Percentiles rank a stretch among this genome's conserved stretches.
phyloP scores from a whole-genome alignment of 2,888 invertebrate species.

The Galerucella calmariensis region DNA sequence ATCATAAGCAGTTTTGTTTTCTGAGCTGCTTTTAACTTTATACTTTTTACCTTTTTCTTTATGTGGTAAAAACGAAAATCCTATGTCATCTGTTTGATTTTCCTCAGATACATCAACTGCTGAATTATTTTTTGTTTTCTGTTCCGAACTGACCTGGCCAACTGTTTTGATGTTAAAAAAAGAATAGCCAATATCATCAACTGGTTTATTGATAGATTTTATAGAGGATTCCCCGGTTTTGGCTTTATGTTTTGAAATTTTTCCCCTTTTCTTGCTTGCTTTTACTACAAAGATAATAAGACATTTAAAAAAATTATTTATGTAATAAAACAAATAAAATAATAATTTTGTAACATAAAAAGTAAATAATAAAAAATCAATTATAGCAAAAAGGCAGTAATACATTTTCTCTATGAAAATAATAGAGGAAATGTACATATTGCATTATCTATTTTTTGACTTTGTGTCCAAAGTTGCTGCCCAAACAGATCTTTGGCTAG shows the following conservation, averaged over 20 bases:
- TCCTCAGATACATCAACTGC: conserved; percentile 35
- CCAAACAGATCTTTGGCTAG: neutral
- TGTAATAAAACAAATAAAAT: neutral
- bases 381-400: too few relatives aligned
- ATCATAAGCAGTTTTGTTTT: conserved; percentile 40
- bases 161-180: conserved; percentile 36
- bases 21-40: conserved; percentile 36
- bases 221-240: conserved; percentile 12
- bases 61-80: conserved; percentile 51
- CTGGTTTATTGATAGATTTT: conserved; percentile 15
- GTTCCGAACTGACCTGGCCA: conserved; percentile 13
- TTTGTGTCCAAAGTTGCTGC: neutral
- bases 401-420: too few relatives aligned
- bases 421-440: too few relatives aligned
- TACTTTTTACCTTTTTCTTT: conserved; percentile 48
- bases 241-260: conserved; percentile 28
- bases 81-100: conserved; percentile 35
- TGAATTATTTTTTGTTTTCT: conserved; percentile 26
- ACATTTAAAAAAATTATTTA: neutral
- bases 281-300: conserved; percentile 3
- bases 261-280: conserved; percentile 37
- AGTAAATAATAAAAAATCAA: neutral
- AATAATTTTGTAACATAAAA: neutral
- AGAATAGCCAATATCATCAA: conserved; percentile 44
- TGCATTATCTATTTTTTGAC: neutral